Conservation (phyloP, 1,140 invertebrate genomes). For the Heliconius eleuchia region DNA sequence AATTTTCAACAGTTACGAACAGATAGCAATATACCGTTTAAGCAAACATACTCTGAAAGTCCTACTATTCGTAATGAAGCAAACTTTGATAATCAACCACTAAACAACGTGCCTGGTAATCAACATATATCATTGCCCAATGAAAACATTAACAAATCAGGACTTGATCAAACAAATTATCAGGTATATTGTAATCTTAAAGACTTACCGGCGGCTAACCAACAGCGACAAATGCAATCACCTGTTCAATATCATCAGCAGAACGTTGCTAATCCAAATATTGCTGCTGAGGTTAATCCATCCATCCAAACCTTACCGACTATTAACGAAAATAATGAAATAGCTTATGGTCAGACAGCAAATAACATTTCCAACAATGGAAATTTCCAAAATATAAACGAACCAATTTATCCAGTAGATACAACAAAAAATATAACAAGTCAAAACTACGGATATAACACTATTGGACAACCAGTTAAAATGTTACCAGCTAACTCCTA, state of each 20-base stretch:
- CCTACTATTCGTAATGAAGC: neutral
- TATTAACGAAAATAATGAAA: slow-evolving; percentile 36
- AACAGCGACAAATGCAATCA: slow-evolving; percentile 38
- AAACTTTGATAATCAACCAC: neutral
- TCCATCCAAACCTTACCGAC: slow-evolving; percentile 34
- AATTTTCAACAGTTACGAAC: neutral
- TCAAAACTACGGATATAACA: slow-evolving; percentile 56
- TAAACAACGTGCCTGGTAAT: slow-evolving; percentile 16
- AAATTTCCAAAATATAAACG: slow-evolving; percentile 45
- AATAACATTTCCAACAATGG: slow-evolving; percentile 23
- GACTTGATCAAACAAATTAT: slow-evolving; percentile 34
- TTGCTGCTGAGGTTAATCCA: slow-evolving; percentile 16
- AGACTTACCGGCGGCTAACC: slow-evolving; percentile 1
- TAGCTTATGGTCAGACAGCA: slow-evolving; percentile 9
- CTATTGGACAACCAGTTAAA: slow-evolving; percentile 64
- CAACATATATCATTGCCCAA: slow-evolving; percentile 10
- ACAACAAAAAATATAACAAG: slow-evolving; percentile 42
- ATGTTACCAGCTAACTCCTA: slow-evolving; percentile 52
- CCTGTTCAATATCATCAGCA: slow-evolving; percentile 39
- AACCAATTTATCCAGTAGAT: slow-evolving; percentile 61
- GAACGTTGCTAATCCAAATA: slow-evolving; percentile 40
- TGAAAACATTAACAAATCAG: neutral
- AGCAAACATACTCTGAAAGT: slow-evolving; percentile 21
- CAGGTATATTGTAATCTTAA: slow-evolving; percentile 39
- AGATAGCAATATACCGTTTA: neutral